These are phyloP conservation scores for Campoletis raptor DNA, from an alignment of 2,888 invertebrate genomes.

Conservation along the genomic window DNA sequence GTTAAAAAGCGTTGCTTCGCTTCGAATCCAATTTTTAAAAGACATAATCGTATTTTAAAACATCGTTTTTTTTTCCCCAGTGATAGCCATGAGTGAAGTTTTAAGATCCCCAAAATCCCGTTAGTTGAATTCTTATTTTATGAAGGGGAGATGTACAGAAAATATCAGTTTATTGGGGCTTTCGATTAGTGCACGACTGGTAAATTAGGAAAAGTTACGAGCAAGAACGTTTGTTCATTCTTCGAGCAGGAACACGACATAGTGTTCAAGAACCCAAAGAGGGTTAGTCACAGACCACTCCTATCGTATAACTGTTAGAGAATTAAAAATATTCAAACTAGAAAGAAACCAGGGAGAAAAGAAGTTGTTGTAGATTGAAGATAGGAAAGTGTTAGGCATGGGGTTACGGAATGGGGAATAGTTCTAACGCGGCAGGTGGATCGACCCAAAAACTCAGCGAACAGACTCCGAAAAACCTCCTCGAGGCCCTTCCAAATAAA, in stretches of 20 bases:
- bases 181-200: not conserved
- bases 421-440: constrained; percentile 77
- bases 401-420: constrained; percentile 75
- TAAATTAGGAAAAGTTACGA: constrained; percentile 39
- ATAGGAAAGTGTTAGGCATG: constrained; percentile 75
- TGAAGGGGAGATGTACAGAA: constrained; percentile 35
- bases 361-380: constrained; percentile 77
- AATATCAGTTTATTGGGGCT: constrained; percentile 44
- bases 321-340: constrained; percentile 39
- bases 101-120: constrained; percentile 10
- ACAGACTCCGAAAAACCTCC: constrained; percentile 54
- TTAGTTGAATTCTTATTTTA: constrained; percentile 17
- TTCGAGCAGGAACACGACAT: not conserved
- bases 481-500: constrained; percentile 52
- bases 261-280: constrained; percentile 37
- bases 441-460: constrained; percentile 40
- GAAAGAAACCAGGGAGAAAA: constrained; percentile 22
- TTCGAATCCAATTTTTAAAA: constrained; percentile 2
- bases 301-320: constrained; percentile 59
- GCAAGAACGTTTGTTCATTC: constrained; percentile 22
- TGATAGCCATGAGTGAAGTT: constrained; percentile 8
- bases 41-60: constrained; percentile 1
- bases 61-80: not conserved
- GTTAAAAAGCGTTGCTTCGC: not conserved
- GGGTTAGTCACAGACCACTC: constrained; percentile 22